Evolutionary conservation across 1,140 invertebrate genomes (phyloP), one percentile per base, ranked within the genome.

Genomic region (Arion vulgaris): DNA sequence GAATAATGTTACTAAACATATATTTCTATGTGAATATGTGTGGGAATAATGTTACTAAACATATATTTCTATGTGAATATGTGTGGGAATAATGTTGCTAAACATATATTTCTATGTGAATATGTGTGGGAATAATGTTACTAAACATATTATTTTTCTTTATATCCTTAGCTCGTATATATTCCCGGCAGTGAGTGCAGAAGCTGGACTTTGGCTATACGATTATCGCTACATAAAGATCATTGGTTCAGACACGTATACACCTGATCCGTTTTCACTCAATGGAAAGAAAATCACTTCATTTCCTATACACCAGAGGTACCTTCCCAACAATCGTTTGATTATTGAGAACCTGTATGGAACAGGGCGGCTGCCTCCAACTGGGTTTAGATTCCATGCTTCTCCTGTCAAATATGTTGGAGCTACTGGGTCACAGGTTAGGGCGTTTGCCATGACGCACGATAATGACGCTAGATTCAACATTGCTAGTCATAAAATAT

Each of bases 271-370:
- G 7, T 28, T 73, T 1, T 7, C 71, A 9, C 17, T 39, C 36
- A 2, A 73, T 7, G 41, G 41, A 1, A 39, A 73, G 71, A 39
- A 73, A 32, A 66, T 66, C 62, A 66, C 62, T 2, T n/a, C 62
- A 11, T 66, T 66, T 28, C 71, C 71, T 4, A 73, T 73, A 26
- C 71, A 73, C 38, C 38, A 41, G 71, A 73, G 41, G 19, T 73
- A 73, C 23, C 41, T 73, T 2, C 53, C 53, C 53, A 57, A 57
- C 2, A 23, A 23, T 19, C 32, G 41, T 23, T 57, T 79, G 7
- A 79, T 79, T 38, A 53, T 66, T 17, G 76, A 79, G 76, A 79
- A 79, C 26, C 36, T 79, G 0, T 39, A 79, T 1, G 53, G 17
- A 5, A 5, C 32, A 41, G 76, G 34, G 19, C 28, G 19, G 11